Evolutionary conservation across 1,140 invertebrate species (phyloP).

Genomic region (Drosophila novamexicana): DNA sequence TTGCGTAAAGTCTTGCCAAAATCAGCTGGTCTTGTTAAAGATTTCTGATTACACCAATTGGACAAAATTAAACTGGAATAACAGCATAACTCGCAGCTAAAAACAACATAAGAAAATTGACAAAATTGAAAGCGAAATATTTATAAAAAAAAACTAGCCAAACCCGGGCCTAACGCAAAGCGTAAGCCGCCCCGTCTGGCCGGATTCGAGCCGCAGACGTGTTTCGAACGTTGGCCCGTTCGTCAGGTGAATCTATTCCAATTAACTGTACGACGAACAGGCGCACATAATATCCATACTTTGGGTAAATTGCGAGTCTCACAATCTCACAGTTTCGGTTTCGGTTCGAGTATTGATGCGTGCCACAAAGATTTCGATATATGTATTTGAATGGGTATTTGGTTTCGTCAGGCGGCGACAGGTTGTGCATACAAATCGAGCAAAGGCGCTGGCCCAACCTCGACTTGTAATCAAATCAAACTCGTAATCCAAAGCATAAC

Average conservation of each 20-base stretch:
- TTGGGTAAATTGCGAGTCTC: slow-evolving; percentile 13
- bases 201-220: slow-evolving; percentile 49
- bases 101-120: neutral
- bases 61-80: neutral
- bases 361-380: slow-evolving; percentile 57
- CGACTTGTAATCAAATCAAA: slow-evolving; percentile 54
- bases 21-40: neutral
- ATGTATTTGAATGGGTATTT: slow-evolving; percentile 13
- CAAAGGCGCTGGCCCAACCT: too few species aligned
- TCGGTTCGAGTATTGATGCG: slow-evolving; percentile 16
- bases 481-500: slow-evolving; percentile 15
- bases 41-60: neutral
- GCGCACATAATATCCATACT: slow-evolving; percentile 5
- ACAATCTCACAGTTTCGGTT: neutral
- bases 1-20: neutral
- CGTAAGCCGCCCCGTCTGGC: slow-evolving; percentile 21
- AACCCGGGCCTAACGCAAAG: slow-evolving; percentile 1
- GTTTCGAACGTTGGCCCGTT: slow-evolving; percentile 51
- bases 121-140: neutral
- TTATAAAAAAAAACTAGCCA: slow-evolving; percentile 10
- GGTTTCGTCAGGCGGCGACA: slow-evolving; percentile 47
- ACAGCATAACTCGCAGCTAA: too few species aligned
- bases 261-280: slow-evolving; percentile 6
- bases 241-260: slow-evolving; percentile 50
- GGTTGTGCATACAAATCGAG: slow-evolving; percentile 65